Conservation (phyloP, 1,140 invertebrate genomes). For the Physella acuta region DNA sequence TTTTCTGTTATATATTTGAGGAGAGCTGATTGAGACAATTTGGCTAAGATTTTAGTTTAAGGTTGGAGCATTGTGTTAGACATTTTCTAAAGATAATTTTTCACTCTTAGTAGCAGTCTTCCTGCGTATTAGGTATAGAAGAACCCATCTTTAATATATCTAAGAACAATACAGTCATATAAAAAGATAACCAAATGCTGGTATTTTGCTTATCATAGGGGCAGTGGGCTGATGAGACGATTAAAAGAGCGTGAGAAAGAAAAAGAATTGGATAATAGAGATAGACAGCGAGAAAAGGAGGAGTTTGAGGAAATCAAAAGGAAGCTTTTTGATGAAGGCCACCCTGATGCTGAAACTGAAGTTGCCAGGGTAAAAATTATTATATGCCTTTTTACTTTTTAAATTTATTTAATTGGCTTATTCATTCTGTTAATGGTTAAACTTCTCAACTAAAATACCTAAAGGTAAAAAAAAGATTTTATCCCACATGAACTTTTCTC, state of each 20-base stretch:
- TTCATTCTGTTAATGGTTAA: too few relatives aligned
- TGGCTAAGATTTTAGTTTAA: too few relatives aligned
- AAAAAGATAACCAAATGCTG: not conserved
- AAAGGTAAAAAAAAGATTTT: not conserved
- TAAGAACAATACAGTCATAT: not conserved
- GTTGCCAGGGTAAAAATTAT: slow-evolving; percentile 69
- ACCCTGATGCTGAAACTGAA: slow-evolving; percentile 79
- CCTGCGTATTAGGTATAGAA: too few relatives aligned
- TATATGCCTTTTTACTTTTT: too few relatives aligned
- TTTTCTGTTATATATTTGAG: too few relatives aligned
- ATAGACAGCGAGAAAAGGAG: slow-evolving; percentile 85
- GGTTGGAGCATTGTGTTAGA: too few relatives aligned
- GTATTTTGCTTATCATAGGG: slow-evolving; percentile 64
- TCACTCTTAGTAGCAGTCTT: too few relatives aligned
- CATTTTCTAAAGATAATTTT: too few relatives aligned
- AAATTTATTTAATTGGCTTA: too few relatives aligned
- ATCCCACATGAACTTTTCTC: not conserved
- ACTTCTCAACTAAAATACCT: too few relatives aligned
- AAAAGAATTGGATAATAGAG: slow-evolving; percentile 84
- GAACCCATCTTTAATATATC: too few relatives aligned
- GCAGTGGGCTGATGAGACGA: slow-evolving; percentile 84
- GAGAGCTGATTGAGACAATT: too few relatives aligned
- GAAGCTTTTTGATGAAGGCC: slow-evolving; percentile 78
- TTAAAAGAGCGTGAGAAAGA: slow-evolving; percentile 87
- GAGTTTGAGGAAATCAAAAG: slow-evolving; percentile 87